Percentiles rank a stretch among this genome's conserved stretches.
Conservation (phyloP, 2,888 invertebrate species). For the Spodoptera picta region DNA sequence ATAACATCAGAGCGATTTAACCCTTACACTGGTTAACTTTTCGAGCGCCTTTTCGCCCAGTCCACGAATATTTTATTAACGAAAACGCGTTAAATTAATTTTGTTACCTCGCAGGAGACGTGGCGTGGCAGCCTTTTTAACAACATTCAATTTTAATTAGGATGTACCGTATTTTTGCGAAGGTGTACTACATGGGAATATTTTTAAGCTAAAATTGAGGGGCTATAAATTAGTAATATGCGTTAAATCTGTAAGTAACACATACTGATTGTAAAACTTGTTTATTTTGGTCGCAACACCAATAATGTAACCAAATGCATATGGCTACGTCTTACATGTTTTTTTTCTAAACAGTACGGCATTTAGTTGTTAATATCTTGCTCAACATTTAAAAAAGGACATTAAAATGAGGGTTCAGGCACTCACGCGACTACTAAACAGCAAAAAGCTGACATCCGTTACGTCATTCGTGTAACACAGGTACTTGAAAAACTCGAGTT, state of each 20-base stretch:
- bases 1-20: constrained; percentile 62
- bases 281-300: no score
- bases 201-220: constrained; percentile 9
- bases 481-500: constrained; percentile 86
- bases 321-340: background rate
- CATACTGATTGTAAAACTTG: no score
- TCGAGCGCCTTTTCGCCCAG: constrained; percentile 62
- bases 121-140: constrained; percentile 63
- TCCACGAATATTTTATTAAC: constrained; percentile 76
- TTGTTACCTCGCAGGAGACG: constrained; percentile 64
- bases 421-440: constrained; percentile 60
- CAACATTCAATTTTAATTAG: constrained; percentile 67
- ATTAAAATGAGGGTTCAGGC: constrained; percentile 24
- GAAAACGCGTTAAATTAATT: constrained; percentile 73
- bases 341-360: background rate
- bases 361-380: constrained; percentile 7
- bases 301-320: background rate
- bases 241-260: background rate
- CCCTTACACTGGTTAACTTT: constrained; percentile 60
- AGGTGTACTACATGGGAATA: constrained; percentile 5
- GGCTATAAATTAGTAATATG: background rate
- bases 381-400: constrained; percentile 21
- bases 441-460: constrained; percentile 73
- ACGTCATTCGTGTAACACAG: constrained; percentile 75
- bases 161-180: constrained; percentile 46